These are phyloP conservation scores for Sesamia nonagrioides DNA, from an alignment of 1,140 invertebrate genomes.

Conservation along the genomic window DNA sequence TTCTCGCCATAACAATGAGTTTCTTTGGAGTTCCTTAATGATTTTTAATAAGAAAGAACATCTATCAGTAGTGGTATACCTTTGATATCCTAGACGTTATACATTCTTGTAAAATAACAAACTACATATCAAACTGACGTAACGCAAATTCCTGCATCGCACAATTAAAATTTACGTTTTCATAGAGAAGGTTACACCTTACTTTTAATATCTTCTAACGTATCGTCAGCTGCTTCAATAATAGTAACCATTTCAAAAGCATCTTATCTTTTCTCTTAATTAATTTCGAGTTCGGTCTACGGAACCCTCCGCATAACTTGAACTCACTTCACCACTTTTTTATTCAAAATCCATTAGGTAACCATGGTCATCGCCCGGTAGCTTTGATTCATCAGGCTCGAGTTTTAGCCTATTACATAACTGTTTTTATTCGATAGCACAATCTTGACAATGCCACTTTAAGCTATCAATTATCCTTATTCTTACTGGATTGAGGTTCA, in stretches of 20 bases:
- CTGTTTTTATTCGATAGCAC: slow-evolving; percentile 46
- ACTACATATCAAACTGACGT: too few relatives aligned
- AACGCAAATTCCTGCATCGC: too few relatives aligned
- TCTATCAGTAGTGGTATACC: too few relatives aligned
- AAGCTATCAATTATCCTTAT: slow-evolving; percentile 7
- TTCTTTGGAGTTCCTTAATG: slow-evolving; percentile 10
- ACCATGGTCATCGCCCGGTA: slow-evolving; percentile 52
- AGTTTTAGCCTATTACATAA: slow-evolving; percentile 51
- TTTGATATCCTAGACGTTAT: too few relatives aligned
- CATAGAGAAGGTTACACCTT: too few relatives aligned
- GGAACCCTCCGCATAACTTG: neutral
- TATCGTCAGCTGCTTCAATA: neutral
- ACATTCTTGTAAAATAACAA: too few relatives aligned
- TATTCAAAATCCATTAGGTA: slow-evolving; percentile 26
- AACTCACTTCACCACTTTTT: slow-evolving; percentile 24
- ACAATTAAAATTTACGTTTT: too few relatives aligned
- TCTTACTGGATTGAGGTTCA: neutral
- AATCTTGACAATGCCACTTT: neutral
- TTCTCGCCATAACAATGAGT: slow-evolving; percentile 45
- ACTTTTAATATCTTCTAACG: too few relatives aligned
- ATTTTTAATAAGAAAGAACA: too few relatives aligned
- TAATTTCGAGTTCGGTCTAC: neutral
- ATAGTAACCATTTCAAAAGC: neutral
- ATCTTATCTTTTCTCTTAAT: neutral
- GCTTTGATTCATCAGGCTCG: slow-evolving; percentile 40